A percentile compares a stretch with the other conserved stretches of the same genome.
phyloP scores from a whole-genome alignment of 1,140 invertebrate species.

The Bombyx mandarina region DNA sequence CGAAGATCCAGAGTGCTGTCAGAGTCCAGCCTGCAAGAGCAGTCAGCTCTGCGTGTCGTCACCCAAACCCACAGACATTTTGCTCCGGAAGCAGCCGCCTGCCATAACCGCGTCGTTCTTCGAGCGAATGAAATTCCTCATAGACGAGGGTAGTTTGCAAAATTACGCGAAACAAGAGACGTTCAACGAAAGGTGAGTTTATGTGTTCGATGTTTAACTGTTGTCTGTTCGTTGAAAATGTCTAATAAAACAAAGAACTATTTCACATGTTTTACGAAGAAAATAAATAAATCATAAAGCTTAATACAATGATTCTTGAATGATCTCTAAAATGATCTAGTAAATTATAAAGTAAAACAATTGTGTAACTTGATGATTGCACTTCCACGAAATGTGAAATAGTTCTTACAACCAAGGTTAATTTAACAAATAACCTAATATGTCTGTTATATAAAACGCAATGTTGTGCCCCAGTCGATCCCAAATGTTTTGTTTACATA shows the following conservation, averaged over 20 bases:
- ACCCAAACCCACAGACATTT: slow-evolving; percentile 93
- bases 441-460: slow-evolving; percentile 73
- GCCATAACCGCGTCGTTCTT: slow-evolving; percentile 98
- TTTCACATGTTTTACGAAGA: background rate
- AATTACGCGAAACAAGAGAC: slow-evolving; percentile 94
- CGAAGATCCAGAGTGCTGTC: slow-evolving; percentile 97
- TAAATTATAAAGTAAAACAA: background rate
- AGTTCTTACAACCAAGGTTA: background rate
- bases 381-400: slow-evolving; percentile 6
- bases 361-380: background rate
- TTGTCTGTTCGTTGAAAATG: background rate
- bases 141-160: slow-evolving; percentile 97
- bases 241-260: background rate
- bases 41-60: slow-evolving; percentile 92
- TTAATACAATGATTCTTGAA: background rate
- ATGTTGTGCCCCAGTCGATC: slow-evolving; percentile 83
- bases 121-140: slow-evolving; percentile 97
- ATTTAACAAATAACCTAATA: slow-evolving; percentile 19
- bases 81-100: slow-evolving; percentile 93
- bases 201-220: slow-evolving; percentile 45
- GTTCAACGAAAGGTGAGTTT: slow-evolving; percentile 96
- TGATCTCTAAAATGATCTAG: background rate
- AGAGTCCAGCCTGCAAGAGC: slow-evolving; percentile 82
- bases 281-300: background rate
- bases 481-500: slow-evolving; percentile 67